phyloP scores from a whole-genome alignment of 64 coral and sea anemone genomes.

The Pocillopora verrucosa region DNA sequence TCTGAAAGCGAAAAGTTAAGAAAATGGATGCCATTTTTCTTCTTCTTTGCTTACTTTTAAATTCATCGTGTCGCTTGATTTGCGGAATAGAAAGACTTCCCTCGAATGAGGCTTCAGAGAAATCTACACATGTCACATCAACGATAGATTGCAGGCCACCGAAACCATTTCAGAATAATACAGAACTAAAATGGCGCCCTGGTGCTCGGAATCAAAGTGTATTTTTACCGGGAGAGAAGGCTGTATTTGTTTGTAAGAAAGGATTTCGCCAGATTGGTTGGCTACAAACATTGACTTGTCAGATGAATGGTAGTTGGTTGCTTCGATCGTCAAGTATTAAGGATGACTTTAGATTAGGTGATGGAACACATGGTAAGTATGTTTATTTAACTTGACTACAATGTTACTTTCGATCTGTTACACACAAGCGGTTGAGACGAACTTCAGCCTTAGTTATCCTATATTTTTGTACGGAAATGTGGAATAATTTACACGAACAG shows the following conservation, averaged over 20 bases:
- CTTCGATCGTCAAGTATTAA: not conserved
- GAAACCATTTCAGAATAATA: not conserved
- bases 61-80: not conserved
- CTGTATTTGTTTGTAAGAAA: conserved; percentile 24
- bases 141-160: not conserved
- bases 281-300: conserved; percentile 1
- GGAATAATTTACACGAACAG: too few relatives aligned
- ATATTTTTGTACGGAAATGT: too few relatives aligned
- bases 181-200: not conserved
- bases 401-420: too few relatives aligned
- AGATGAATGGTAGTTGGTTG: not conserved
- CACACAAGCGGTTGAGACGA: too few relatives aligned
- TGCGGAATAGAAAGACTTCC: not conserved
- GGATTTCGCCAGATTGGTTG: conserved; percentile 21
- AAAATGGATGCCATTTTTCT: not conserved
- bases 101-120: not conserved
- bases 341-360: conserved; percentile 9
- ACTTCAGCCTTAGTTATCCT: too few relatives aligned
- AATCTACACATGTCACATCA: not conserved
- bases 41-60: not conserved
- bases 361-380: not conserved
- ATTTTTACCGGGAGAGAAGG: conserved; percentile 24
- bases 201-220: not conserved
- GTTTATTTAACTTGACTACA: not conserved
- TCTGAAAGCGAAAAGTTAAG: not conserved